phyloP scores from a whole-genome alignment of 2,797 vertebrate genomes.

The Cossypha caffra region DNA sequence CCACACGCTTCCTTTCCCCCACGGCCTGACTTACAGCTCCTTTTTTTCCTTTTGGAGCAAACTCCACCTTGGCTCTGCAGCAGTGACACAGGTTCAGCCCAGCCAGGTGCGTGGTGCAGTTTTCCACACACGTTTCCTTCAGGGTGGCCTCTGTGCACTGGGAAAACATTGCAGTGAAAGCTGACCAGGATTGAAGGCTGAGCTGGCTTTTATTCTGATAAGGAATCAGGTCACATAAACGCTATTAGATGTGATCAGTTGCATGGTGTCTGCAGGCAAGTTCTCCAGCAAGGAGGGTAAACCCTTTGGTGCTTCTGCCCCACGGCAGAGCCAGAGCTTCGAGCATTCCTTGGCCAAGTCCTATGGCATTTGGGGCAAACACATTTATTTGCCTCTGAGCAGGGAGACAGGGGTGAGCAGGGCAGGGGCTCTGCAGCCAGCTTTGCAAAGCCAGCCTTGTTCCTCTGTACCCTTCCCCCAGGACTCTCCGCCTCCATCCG shows the following conservation, averaged over 20 bases:
- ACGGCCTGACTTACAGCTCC: not conserved
- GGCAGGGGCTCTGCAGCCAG: not conserved
- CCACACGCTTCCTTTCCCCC: not conserved
- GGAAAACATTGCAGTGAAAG: not conserved
- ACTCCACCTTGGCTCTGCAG: not conserved
- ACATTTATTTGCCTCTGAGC: not conserved
- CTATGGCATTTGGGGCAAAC: rapidly evolving
- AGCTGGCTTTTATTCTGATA: not conserved
- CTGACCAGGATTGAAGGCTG: not conserved
- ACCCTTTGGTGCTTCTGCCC: not conserved
- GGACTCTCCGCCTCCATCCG: not conserved
- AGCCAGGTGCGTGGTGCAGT: not conserved
- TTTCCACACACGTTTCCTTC: not conserved
- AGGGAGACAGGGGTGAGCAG: not conserved
- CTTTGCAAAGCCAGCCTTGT: not conserved
- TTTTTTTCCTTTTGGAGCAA: not conserved
- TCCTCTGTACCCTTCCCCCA: not conserved
- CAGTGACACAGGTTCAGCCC: not conserved
- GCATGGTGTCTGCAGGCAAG: not conserved
- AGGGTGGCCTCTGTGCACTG: not conserved
- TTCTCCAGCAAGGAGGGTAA: not conserved
- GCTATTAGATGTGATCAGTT: not conserved
- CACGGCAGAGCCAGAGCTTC: not conserved
- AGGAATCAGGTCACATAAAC: not conserved
- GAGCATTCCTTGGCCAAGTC: not conserved